phyloP scores from a whole-genome alignment of 2,797 vertebrate genomes.

The Chaetophractus vellerosus region DNA sequence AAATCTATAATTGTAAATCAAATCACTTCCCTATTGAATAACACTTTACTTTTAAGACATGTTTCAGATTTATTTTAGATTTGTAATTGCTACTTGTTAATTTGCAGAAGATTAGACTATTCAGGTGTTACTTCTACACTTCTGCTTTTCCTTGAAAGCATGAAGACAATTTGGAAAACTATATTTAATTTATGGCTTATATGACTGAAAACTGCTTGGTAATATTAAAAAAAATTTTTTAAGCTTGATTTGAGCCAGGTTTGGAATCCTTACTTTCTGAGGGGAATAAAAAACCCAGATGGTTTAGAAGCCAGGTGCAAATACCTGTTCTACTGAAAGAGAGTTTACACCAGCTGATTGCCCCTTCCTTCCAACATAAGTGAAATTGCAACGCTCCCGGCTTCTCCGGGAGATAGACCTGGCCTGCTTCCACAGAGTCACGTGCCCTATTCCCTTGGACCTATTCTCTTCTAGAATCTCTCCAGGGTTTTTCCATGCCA shows the following conservation, averaged over 20 bases:
- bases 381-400: neutral
- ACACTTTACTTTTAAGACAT: slow-evolving; percentile 16
- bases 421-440: neutral
- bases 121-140: neutral
- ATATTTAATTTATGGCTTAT: neutral
- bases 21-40: slow-evolving; percentile 53
- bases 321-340: neutral
- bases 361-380: neutral
- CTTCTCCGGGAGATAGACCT: neutral
- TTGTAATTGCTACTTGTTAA: neutral
- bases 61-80: slow-evolving; percentile 27
- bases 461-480: neutral
- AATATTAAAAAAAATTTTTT: neutral
- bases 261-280: neutral
- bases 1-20: neutral
- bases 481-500: neutral
- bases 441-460: neutral
- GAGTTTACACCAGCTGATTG: neutral
- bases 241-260: neutral
- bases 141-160: neutral
- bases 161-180: neutral
- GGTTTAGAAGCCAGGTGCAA: neutral
- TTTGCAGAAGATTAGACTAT: neutral
- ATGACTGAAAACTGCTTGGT: neutral
- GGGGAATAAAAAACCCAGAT: neutral